Evolutionary conservation across 1,140 invertebrate species (phyloP), one percentile per base, ranked within the genome.

Genomic region (Diuraphis noxia): DNA sequence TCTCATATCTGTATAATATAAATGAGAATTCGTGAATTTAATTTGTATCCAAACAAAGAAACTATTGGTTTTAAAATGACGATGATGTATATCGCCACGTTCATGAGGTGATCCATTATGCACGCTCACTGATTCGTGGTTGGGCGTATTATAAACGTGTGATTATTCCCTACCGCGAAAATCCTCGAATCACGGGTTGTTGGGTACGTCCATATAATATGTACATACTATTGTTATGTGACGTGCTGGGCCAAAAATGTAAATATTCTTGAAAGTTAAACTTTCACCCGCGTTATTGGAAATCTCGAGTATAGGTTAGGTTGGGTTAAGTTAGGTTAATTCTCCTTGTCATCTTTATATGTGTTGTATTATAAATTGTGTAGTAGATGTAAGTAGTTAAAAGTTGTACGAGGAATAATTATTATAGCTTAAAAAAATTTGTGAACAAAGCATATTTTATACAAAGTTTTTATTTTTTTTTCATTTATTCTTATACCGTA

Each of bases 11-110:
- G 19, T 63, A n/a, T n/a, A 13, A 63, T 5, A 72, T 4, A 72
- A 30, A 23, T 86, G 85, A 52, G 46, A 52, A 34, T 86, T 86
- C 85, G 34, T 52, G 85, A 38, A 86, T 86, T 86, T 52, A 86
- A 52, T 86, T 86, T 86, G 43, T 52, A 86, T 34, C 34, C 34
- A 86, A 86, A 86, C 85, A 86, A 86, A 86, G 85, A 86, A 86
- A 86, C 46, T 52, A 86, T 86, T 86, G 43, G 84, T 52, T 86
- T 52, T 86, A 86, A n/a, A 23, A 86, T 86, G 43, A 52, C 46
- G 85, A 52, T 52, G 46, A 52, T 49, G 34, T 86, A 52, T 52
- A 38, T 86, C 34, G n/a, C 41, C 84, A 85, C 43, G 41, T 46
- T 85, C 41, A 84, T 49, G 84, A 85, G 82, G 40, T 85, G 85